phyloP scores from a whole-genome alignment of 1,140 invertebrate species.

The Zaprionus vittiger region DNA sequence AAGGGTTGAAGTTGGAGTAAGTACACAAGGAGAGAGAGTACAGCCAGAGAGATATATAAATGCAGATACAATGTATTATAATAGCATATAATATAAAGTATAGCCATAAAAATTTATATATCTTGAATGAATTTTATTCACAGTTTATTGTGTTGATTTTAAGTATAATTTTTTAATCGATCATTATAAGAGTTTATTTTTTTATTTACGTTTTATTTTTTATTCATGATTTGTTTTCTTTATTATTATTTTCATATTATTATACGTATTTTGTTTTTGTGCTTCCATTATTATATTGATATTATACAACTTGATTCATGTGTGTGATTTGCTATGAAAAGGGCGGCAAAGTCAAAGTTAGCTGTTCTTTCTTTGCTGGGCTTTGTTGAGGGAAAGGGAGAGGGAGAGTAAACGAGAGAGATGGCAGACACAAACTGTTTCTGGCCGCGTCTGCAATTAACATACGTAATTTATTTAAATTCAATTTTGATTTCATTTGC shows the following conservation, averaged over 20 bases:
- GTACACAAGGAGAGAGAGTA: background rate
- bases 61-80: too few species aligned
- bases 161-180: constrained; percentile 3
- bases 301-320: constrained; percentile 9
- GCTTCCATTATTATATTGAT: background rate
- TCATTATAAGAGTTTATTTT: background rate
- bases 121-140: background rate
- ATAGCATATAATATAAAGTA: too few species aligned
- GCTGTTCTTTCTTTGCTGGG: background rate
- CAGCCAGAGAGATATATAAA: too few species aligned
- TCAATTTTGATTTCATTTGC: constrained; percentile 71
- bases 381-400: background rate
- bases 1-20: background rate
- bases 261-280: background rate
- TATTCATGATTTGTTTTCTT: background rate
- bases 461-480: constrained; percentile 82
- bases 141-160: background rate
- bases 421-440: background rate
- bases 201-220: background rate
- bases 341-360: constrained; percentile 3
- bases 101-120: background rate
- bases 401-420: background rate
- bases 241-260: background rate
- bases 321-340: background rate
- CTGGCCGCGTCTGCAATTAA: constrained; percentile 59